Percentiles rank a stretch among this genome's conserved stretches.
Evolutionary conservation across 2,113 vertebrate species (phyloP).

Genomic region (Apodemus speciosus): DNA sequence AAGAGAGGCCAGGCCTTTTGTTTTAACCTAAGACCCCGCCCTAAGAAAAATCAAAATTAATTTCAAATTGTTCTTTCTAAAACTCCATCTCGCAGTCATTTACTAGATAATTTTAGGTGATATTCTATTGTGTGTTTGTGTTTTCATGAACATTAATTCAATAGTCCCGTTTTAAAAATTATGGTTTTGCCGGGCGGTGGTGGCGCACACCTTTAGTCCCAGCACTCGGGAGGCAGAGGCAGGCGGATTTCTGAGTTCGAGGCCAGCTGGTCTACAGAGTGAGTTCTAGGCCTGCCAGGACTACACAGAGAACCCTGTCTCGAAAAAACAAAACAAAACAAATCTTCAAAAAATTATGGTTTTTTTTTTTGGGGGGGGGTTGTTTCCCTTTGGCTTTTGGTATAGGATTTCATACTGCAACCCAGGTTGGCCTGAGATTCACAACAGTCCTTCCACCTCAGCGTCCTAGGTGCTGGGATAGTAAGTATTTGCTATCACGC

Average conservation of each 20-base stretch:
- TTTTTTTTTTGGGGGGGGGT: neutral
- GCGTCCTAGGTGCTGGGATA: neutral
- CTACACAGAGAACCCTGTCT: no score
- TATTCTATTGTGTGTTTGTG: neutral
- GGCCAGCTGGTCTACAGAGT: no score
- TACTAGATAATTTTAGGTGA: constrained; percentile 1
- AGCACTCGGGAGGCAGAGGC: no score
- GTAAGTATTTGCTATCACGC: neutral
- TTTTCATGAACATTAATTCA: constrained; percentile 8
- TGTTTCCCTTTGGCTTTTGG: neutral
- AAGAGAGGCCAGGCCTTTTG: neutral
- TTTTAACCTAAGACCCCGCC: constrained; percentile 41
- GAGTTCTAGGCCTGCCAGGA: no score
- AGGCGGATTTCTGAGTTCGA: no score
- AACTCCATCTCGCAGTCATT: constrained; percentile 6
- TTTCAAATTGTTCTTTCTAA: constrained; percentile 41
- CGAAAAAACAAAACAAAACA: no score
- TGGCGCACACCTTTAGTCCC: no score
- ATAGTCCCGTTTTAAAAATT: neutral
- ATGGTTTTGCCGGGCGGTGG: no score
- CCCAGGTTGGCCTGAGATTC: neutral
- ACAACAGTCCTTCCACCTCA: neutral
- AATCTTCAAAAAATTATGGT: no score
- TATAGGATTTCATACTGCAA: neutral
- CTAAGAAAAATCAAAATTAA: neutral